phyloP scores from a whole-genome alignment of 2,113 vertebrate genomes.

The Pavo muticus region DNA sequence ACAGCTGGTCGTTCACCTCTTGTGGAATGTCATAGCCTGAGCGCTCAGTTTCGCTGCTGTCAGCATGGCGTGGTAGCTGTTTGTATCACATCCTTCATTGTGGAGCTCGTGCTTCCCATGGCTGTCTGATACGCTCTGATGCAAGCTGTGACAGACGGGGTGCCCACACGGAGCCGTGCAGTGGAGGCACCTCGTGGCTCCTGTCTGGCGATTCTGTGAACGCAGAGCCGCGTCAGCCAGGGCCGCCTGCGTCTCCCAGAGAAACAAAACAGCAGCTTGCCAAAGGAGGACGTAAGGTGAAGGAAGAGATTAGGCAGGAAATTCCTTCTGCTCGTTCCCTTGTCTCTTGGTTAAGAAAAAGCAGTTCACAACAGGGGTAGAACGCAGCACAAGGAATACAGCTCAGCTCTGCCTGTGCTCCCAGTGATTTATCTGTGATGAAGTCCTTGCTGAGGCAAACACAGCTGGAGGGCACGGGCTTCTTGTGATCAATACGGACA shows the following conservation, averaged over 20 bases:
- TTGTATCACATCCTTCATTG: not conserved
- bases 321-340: not conserved
- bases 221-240: not conserved
- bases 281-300: not conserved
- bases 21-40: not conserved
- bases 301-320: not conserved
- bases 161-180: not conserved
- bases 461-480: not conserved
- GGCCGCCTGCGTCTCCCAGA: not conserved
- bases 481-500: not conserved
- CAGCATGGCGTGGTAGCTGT: not conserved
- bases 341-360: constrained; percentile 3
- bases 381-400: not conserved
- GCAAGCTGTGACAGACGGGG: not conserved
- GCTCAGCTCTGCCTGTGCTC: not conserved
- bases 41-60: not conserved
- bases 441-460: not conserved
- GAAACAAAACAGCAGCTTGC: not conserved
- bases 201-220: not conserved
- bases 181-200: not conserved
- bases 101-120: not conserved
- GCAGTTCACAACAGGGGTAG: not conserved
- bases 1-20: not conserved
- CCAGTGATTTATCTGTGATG: not conserved
- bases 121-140: not conserved